Base-by-base conservation (phyloP, 2,113 vertebrate genomes). In the Glaucomys volans region DNA sequence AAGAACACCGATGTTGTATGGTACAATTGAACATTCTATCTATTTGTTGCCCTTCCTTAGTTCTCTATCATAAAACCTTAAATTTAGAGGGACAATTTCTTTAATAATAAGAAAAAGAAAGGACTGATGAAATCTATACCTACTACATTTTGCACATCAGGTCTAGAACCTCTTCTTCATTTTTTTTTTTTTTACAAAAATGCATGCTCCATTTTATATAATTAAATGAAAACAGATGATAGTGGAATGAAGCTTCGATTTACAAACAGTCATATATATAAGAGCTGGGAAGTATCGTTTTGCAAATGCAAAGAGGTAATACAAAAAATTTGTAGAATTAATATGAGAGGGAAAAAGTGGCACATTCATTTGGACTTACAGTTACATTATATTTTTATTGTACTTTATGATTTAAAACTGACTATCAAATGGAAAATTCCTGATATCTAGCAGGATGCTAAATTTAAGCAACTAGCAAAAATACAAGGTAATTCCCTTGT, bases 391-490 rank as follows among this genome's bases (percentile, higher is more conserved):
- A 64, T 5, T 54, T 87, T 88, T 74, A 82, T 30, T 89, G 22
- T 90, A 37, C 54, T 75, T 90, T 90, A 47, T 64, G 91, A 83
- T n/a, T 87, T 86, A n/a, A 95, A 85, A 69, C 93, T 85, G 88
- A n/a, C 35, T 71, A 93, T 77, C 52, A 95, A 74, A 72, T 90
- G 80, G 72, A 97, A 92, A 95, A 95, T 83, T 95, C 67, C 77
- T 77, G 83, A 57, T 82, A 47, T 85, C 79, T 83, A 89, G 44
- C 66, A 95, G 72, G 91, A 81, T 83, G 81, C 59, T 96, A 94
- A 97, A 88, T 96, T 94, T 94, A 91, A 97, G 89, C 69, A 82
- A 71, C 59, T 37, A 76, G 76, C 64, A 87, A 82, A 54, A 75
- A 44, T 47, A 47, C 44, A 47, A 80, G 91, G 44, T 62, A 77